Evolutionary conservation across 2,888 invertebrate species (phyloP).

Genomic region (Tipula helvola): DNA sequence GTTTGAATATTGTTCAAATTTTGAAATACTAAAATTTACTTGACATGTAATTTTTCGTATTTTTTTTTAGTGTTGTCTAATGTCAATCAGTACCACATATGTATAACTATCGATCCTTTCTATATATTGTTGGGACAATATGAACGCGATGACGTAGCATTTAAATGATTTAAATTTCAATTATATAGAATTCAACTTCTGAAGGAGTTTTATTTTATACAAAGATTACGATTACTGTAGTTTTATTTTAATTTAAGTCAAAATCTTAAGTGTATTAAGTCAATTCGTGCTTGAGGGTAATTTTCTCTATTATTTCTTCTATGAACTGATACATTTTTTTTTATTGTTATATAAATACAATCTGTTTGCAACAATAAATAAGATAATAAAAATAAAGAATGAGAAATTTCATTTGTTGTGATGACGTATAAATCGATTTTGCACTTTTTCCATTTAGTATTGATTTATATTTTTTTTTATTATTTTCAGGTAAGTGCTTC

Average conservation of each 20-base stretch:
- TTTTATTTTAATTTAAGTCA: neutral
- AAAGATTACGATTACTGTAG: neutral
- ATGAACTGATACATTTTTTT: neutral
- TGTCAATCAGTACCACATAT: neutral
- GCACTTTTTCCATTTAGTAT: neutral
- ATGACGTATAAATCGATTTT: neutral
- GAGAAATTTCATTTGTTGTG: neutral
- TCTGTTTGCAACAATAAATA: neutral
- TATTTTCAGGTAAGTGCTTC: neutral
- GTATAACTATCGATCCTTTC: neutral
- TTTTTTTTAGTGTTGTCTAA: neutral
- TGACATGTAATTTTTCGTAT: neutral
- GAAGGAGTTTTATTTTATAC: neutral
- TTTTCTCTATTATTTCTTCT: neutral
- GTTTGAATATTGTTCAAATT: neutral
- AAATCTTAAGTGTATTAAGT: neutral
- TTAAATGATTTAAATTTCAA: neutral
- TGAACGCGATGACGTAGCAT: neutral
- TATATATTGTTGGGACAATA: neutral
- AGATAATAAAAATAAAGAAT: neutral
- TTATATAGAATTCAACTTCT: neutral
- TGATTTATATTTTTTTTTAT: neutral
- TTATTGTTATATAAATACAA: neutral
- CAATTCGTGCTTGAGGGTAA: neutral
- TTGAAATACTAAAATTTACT: neutral